Percentiles rank a stretch among this genome's conserved stretches.
These are phyloP conservation scores for Sisor rabdophorus DNA, from an alignment of 2,113 vertebrate genomes.

Conservation along the genomic window DNA sequence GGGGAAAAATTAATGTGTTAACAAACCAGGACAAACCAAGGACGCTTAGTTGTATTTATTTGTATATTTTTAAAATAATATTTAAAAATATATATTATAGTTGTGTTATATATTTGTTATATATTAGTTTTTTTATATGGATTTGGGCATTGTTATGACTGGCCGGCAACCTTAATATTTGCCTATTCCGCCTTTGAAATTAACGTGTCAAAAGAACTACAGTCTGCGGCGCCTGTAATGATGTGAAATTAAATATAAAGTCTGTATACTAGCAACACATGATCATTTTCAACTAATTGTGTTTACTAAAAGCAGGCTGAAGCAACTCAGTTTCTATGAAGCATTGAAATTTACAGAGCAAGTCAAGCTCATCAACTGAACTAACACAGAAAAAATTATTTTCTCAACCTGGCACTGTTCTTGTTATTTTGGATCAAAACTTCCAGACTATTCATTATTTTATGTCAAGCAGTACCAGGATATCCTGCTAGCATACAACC, in stretches of 20 bases:
- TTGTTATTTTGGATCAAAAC: slow-evolving; percentile 11
- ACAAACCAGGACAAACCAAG: too few relatives aligned
- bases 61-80: too few relatives aligned
- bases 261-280: background rate
- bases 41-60: too few relatives aligned
- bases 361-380: background rate
- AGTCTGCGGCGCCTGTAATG: too few relatives aligned
- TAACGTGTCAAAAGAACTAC: too few relatives aligned
- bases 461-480: slow-evolving; percentile 16
- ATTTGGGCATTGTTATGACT: too few relatives aligned
- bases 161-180: too few relatives aligned
- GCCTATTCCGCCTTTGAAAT: too few relatives aligned
- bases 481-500: slow-evolving; percentile 1
- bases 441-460: slow-evolving; percentile 16
- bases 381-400: background rate
- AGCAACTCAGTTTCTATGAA: slow-evolving; percentile 11
- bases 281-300: slow-evolving; percentile 21
- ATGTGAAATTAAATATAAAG: background rate
- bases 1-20: too few relatives aligned
- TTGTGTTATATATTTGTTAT: too few relatives aligned
- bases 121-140: too few relatives aligned
- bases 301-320: background rate
- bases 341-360: background rate
- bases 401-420: slow-evolving; percentile 5
- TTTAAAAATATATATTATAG: too few relatives aligned